Evolutionary conservation across 2,888 invertebrate genomes (phyloP).

Genomic region (Ochropacha duplaris): DNA sequence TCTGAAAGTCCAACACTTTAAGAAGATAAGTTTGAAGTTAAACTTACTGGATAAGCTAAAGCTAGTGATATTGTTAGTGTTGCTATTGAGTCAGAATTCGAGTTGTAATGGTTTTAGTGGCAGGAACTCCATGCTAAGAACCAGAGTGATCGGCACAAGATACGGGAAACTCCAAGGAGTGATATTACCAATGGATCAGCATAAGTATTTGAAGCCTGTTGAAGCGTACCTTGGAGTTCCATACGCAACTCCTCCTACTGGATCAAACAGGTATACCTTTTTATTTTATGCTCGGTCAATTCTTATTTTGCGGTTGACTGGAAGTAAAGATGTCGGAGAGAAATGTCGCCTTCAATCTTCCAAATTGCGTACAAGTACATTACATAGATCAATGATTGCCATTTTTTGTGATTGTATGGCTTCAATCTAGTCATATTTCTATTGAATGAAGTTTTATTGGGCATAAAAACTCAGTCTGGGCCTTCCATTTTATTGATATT

Average conservation of each 20-base stretch:
- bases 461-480: neutral
- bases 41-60: constrained; percentile 49
- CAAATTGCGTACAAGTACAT: constrained; percentile 15
- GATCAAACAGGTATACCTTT: constrained; percentile 86
- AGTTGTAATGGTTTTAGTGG: constrained; percentile 69
- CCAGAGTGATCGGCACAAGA: constrained; percentile 91
- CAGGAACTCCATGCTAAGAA: constrained; percentile 87
- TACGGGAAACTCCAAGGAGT: constrained; percentile 94
- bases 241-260: constrained; percentile 92
- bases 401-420: neutral
- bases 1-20: constrained; percentile 29
- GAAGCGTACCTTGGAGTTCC: constrained; percentile 94
- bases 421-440: neutral
- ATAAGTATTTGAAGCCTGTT: constrained; percentile 88
- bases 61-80: constrained; percentile 58
- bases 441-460: neutral
- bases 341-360: constrained; percentile 19
- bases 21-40: constrained; percentile 37
- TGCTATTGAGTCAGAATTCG: constrained; percentile 59
- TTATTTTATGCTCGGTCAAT: constrained; percentile 31
- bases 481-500: neutral
- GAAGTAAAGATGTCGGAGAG: constrained; percentile 25
- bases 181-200: constrained; percentile 90
- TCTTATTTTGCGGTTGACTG: constrained; percentile 31
- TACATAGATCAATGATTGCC: neutral